Percentiles rank a stretch among this genome's conserved stretches.
phyloP scores from a whole-genome alignment of 2,113 vertebrate species.

The Antechinus stuartii region DNA sequence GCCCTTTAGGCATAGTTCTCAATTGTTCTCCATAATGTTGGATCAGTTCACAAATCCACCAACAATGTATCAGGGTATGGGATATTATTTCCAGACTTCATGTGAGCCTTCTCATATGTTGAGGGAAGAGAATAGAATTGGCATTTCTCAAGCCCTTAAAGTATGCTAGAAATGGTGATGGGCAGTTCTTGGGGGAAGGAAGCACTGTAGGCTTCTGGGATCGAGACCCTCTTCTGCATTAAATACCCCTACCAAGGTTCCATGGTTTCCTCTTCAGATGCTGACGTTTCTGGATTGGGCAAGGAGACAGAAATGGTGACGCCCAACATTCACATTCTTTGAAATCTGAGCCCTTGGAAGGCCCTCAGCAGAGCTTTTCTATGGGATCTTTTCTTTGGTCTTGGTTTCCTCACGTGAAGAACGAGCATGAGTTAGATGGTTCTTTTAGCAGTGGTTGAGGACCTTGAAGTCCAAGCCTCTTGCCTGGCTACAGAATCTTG shows the following conservation, averaged over 20 bases:
- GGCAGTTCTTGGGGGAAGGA: not conserved
- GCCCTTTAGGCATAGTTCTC: no score
- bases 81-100: no score
- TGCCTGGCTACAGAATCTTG: not conserved
- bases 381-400: not conserved
- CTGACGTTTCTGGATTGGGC: not conserved
- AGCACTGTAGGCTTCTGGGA: slow-evolving; percentile 37
- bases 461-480: not conserved
- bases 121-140: not conserved
- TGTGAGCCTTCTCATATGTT: not conserved
- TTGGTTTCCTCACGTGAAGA: not conserved
- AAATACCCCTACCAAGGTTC: not conserved
- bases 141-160: not conserved
- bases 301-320: not conserved
- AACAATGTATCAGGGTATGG: no score
- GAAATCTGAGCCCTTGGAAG: not conserved
- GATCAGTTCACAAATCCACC: no score
- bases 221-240: not conserved
- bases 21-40: no score
- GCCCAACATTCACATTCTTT: not conserved
- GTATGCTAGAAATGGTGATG: not conserved
- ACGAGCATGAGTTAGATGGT: not conserved
- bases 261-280: not conserved
- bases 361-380: not conserved
- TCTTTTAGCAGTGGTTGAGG: not conserved